Evolutionary conservation across 2,797 vertebrate genomes (phyloP), one percentile per base, ranked within the genome.

Genomic region (Pseudochromis fuscus): DNA sequence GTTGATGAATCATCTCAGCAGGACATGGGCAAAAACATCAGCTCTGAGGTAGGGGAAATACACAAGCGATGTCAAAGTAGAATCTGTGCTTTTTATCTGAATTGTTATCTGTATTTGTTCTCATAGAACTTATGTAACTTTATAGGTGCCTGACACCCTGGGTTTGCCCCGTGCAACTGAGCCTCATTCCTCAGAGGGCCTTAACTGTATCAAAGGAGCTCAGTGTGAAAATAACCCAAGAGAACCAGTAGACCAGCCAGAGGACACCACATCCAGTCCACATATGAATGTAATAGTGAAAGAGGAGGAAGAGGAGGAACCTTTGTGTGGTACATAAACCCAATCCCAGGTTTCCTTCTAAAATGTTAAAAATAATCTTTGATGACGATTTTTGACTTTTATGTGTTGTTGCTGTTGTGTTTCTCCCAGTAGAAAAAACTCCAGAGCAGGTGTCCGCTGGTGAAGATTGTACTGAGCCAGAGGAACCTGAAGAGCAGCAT

Each of bases 271-370:
- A 15, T 72, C 82, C 55, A 81, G 79, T 48, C 87, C 85, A 5
- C 87, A 61, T 10, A 55, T 92, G 85, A 93, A 88, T 70, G 87
- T 92, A 44, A 83, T 89, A 0, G 85, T 92, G 40, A 93, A 92
- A 61, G 89, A 92, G 44, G 92, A 93, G 59, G 90, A 91, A 67
- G 87, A 91, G 7, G 90, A 93, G 75, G 80, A 90, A 12, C 86
- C 82, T n/a, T 65, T 93, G 53, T 91, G 76, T 31, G 87, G 92
- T 93, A 87, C 15, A 11, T 60, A 27, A 69, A 55, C 45, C 60
- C 24, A 3, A 45, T 48, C 42, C 4, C 18, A 37, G 0, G 53
- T 61, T 19, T 35, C 4, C 5, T 23, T 52, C 9, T 63, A 19
- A 2, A 24, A 0, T 9, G 19, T 31, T n/a, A n/a, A 16, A 52